Evolutionary conservation across 2,113 vertebrate species (phyloP), one percentile per base, ranked within the genome.

Genomic region (Steatornis caripensis): DNA sequence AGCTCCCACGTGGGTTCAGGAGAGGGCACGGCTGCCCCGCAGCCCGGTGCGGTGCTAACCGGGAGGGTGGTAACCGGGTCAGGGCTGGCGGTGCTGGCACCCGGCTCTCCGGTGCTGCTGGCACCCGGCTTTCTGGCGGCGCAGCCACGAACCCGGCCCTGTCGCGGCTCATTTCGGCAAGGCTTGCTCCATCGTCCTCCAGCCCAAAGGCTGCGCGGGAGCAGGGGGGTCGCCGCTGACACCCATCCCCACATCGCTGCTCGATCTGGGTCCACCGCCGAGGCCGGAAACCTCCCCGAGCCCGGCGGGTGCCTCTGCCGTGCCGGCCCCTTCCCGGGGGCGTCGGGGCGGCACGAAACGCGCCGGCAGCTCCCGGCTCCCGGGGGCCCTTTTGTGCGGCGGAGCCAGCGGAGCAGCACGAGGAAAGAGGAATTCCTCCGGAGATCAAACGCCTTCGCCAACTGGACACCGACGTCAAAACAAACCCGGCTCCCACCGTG

Each of bases 381-480:
- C n/a, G 41, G 83, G 74, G 93, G 57, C 76, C 85, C 90, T 82
- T 94, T 95, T 89, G 65, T 92, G 90, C 21, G 2, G 24, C 19
- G 1, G 54, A 92, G 82, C 13, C 93, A 92, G 90, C 26, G 48
- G 86, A 95, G 93, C 93, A 95, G 86, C 22, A 12, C 82, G 68
- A 51, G 71, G 84, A 77, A 39, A 64, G 53, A 85, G 77, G 85
- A 92, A 94, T 96, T 94, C 94, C 94, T 92, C 84, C 36, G 19
- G 84, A 87, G 87, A 94, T 94, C 87, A 93, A 94, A 94, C 69
- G 88, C 81, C 87, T 61, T 60, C 23, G 23, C 93, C 96, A 91
- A 93, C 90, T 89, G 96, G 85, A 87, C 90, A 87, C 81, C 68
- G 23, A 85, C 83, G 75, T 83, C 90, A 82, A 89, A 94, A 95